Percentiles rank a stretch among this genome's conserved stretches.
These are phyloP conservation scores for Pelvicachromis taeniatus DNA, from an alignment of 2,113 vertebrate species.

Conservation along the genomic window DNA sequence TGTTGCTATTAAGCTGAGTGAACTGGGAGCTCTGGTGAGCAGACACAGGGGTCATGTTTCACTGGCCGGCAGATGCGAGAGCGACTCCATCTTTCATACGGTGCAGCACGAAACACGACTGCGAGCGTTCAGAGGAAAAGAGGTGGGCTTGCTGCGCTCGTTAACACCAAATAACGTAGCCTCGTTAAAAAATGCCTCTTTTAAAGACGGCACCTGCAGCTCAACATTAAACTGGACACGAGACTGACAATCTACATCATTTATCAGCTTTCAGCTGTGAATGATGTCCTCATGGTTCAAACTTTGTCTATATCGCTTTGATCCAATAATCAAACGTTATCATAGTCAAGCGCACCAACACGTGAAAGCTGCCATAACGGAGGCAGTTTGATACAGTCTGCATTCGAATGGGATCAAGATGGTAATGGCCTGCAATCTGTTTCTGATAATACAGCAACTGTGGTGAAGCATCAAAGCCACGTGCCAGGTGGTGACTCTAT, in stretches of 20 bases:
- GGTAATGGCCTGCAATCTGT: neutral
- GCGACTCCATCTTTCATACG: neutral
- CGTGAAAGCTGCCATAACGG: neutral
- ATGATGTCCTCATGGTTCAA: neutral
- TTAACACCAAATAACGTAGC: slow-evolving; percentile 5
- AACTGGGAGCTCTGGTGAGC: neutral
- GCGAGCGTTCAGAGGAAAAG: neutral
- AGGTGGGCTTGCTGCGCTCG: neutral
- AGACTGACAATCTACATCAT: neutral
- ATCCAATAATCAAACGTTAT: neutral
- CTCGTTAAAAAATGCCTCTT: neutral
- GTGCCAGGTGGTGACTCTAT: neutral
- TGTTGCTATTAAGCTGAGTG: neutral
- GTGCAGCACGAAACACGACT: neutral
- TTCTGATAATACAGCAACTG: neutral
- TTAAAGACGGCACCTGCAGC: slow-evolving; percentile 15
- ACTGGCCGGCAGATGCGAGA: neutral
- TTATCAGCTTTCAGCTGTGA: neutral
- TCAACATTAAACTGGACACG: neutral
- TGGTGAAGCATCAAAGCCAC: accelerated
- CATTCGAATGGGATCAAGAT: neutral
- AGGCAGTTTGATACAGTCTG: neutral
- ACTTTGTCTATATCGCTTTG: neutral
- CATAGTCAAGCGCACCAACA: neutral
- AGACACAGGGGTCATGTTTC: neutral